Evolutionary conservation across 2,113 vertebrate species (phyloP).

Genomic region (Proterorhinus semilunaris): DNA sequence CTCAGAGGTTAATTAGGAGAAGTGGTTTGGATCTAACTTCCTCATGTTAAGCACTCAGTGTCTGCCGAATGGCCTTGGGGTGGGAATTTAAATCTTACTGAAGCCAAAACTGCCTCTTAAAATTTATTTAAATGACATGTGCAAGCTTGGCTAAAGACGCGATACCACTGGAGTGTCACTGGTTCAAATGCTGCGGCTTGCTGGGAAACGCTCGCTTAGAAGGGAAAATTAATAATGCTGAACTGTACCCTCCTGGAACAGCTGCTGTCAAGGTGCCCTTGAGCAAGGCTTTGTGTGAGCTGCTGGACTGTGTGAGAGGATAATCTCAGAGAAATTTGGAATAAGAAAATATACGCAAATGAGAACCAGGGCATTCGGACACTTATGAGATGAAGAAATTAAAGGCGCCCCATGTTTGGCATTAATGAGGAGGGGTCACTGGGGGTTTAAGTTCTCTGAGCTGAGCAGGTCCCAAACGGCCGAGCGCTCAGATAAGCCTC

Average conservation of each 20-base stretch:
- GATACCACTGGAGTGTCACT: constrained; percentile 47
- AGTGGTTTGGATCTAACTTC: constrained; percentile 67
- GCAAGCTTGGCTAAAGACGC: constrained; percentile 23
- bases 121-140: constrained; percentile 53
- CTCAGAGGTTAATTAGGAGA: constrained; percentile 71
- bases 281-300: constrained; percentile 48
- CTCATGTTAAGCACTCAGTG: constrained; percentile 59
- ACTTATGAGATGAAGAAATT: constrained; percentile 3
- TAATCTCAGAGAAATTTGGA: constrained; percentile 32
- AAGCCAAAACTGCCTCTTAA: constrained; percentile 52
- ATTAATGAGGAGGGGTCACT: constrained; percentile 17
- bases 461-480: constrained; percentile 36
- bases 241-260: constrained; percentile 21
- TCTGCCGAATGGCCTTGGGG: constrained; percentile 54
- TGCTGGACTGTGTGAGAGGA: constrained; percentile 24
- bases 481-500: constrained; percentile 40
- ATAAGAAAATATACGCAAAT: constrained; percentile 11
- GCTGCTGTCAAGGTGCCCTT: constrained; percentile 56
- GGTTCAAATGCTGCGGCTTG: constrained; percentile 32
- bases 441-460: constrained; percentile 27
- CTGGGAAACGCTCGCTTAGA: constrained; percentile 28
- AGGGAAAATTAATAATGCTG: constrained; percentile 19
- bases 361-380: neutral
- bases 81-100: constrained; percentile 70
- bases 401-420: neutral